A percentile compares a stretch with the other conserved stretches of the same genome.
phyloP scores from a whole-genome alignment of 2,113 vertebrate species.

The Oncorhynchus masou region DNA sequence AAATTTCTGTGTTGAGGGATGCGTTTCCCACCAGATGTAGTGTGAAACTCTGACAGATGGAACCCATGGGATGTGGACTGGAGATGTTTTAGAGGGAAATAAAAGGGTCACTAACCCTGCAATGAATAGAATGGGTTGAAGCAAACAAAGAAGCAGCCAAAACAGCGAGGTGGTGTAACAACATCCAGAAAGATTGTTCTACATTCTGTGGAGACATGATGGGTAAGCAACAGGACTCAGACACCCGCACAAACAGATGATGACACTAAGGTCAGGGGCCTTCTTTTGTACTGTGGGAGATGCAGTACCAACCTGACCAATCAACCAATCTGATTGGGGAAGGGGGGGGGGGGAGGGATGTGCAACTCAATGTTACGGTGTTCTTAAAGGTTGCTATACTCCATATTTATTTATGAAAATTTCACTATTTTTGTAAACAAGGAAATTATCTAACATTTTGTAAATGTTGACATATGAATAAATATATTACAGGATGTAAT shows the following conservation, averaged over 20 bases:
- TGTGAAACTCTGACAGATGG: neutral
- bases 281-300: neutral
- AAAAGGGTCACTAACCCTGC: constrained; percentile 4
- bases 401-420: neutral
- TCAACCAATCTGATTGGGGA: too few relatives aligned
- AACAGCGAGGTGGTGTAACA: neutral
- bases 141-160: neutral
- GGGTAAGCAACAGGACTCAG: neutral
- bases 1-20: neutral
- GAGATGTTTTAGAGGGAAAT: constrained; percentile 8
- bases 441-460: neutral
- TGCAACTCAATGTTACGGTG: neutral
- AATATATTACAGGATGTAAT: neutral
- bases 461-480: neutral
- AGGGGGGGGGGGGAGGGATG: too few relatives aligned
- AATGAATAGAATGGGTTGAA: constrained; percentile 30
- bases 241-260: neutral
- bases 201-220: neutral
- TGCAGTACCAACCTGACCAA: too few relatives aligned
- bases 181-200: neutral
- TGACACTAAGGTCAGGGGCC: neutral
- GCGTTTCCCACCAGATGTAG: neutral
- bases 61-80: neutral
- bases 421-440: neutral
- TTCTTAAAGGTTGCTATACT: neutral